Base-by-base conservation (phyloP, 1,140 invertebrate genomes). In the Eubasilissa regina region DNA sequence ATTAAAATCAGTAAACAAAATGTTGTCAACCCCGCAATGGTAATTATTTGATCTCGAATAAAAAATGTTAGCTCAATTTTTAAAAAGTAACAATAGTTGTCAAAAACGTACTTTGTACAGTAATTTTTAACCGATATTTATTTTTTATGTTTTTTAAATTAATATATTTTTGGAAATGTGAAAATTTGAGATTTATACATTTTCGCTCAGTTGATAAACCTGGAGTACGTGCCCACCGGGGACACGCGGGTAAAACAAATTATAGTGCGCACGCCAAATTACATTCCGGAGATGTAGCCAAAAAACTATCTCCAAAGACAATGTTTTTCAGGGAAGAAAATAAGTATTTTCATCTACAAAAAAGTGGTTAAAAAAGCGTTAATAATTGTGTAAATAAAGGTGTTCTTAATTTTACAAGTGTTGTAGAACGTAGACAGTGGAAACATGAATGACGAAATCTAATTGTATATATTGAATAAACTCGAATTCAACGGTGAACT, bases 251-350 rank as follows among this genome's bases (percentile, higher is more conserved):
- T 35, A 35, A 35, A 35, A 35, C 6, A 35, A 35, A 25, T 51
- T 53, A 70, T 25, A 51, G 66, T 51, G 44, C 17, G 15, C 66
- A 12, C 66, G 45, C 62, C 66, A 25, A 70, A 70, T 21, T 70
- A 70, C 66, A 70, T 70, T 70, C 66, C 66, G 51, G 66, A 70
- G 15, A 70, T 3, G 58, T 35, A 62, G 13, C 58, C 58, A 35
- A 35, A 8, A 21, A 25, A 48, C 21, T 17, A 17, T 15, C 66
- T 25, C 66, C 66, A 70, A 70, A 70, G 66, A 70, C 17, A 70
- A 17, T 21, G 25, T 21, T 13, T 11, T 19, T 64, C 8, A 25
- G 19, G 35, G 19, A 11, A 21, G 55, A 13, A 58, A 21, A 58
- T 11, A 21, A 58, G 55, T 64, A n/a, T 21, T 35, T 64, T 13